Base-by-base conservation (phyloP, 2,113 vertebrate species). In the Colius striatus region DNA sequence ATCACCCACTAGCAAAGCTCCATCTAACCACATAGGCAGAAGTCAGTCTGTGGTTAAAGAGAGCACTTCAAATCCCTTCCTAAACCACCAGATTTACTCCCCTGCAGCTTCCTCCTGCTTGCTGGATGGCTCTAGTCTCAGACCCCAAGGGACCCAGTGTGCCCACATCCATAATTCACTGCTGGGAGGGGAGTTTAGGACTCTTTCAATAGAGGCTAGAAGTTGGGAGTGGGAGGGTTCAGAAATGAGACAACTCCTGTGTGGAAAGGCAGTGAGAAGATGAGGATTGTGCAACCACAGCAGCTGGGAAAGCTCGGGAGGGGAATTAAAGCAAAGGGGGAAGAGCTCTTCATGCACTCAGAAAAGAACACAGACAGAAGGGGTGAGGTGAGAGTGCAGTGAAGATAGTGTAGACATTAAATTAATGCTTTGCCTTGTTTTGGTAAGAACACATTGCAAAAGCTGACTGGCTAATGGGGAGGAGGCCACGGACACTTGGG, bases 131-230 rank as follows among this genome's bases (percentile, higher is more conserved):
- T 61, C 32, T 7, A 2, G 38, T 8, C 47, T 29, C 22, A 82
- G 62, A 48, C 55, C 41, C 34, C 16, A 9, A 7, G 34, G 25
- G 38, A n/a, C 25, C 29, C 1, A 16, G 45, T 10, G 68, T 0
- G 0, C 41, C 72, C 50, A 12, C 2, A 1, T 21, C 25, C 1
- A 2, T 7, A 4, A 57, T 5, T 36, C 63, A 11, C 47, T 43
- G 43, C 73, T 45, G 51, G 50, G 29, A 36, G 41, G 11, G 30
- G 22, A 51, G 32, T 16, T 53, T 3, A 15, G 66, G 36, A 29
- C 26, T 36, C 57, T 16, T 22, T 47, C 58, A 60, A 84, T 2
- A 60, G 23, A 58, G 2, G 5, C 51, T 45, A 16, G 5, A 38
- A 21, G 27, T 5, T 36, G 51, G 51, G 36, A 54, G 32, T 3